Percentiles rank a stretch among this genome's conserved stretches.
phyloP scores from a whole-genome alignment of 2,113 vertebrate genomes.

The Oenanthe melanoleuca region DNA sequence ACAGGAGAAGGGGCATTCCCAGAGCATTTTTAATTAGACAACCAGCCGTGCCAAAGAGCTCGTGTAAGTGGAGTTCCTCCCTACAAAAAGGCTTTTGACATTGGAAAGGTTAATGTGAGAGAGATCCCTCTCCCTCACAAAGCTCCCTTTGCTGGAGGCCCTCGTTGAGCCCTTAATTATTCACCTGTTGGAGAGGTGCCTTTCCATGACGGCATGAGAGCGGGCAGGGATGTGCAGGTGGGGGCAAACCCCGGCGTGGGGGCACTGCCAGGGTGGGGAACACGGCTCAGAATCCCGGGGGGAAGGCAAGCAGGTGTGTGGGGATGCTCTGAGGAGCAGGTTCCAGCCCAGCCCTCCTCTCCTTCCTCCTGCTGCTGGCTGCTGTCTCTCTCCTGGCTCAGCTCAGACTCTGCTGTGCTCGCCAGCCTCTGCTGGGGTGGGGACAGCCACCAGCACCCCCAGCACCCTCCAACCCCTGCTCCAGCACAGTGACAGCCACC shows the following conservation, averaged over 20 bases:
- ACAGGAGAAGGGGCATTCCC: background rate
- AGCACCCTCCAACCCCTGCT: background rate
- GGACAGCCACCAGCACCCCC: background rate
- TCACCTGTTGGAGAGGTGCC: constrained; percentile 63
- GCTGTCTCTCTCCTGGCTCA: background rate
- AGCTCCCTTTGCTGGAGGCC: constrained; percentile 46
- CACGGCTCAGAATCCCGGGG: background rate
- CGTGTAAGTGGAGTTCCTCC: background rate
- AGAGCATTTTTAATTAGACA: background rate
- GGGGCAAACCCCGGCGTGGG: fast-evolving
- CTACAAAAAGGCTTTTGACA: constrained; percentile 55
- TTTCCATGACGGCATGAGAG: constrained; percentile 11
- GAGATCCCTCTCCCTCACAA: constrained; percentile 42
- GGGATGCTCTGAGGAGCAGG: background rate
- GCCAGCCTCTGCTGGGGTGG: background rate
- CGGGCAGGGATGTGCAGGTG: background rate
- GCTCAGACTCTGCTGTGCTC: background rate
- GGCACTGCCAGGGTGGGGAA: background rate
- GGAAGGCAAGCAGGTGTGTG: background rate
- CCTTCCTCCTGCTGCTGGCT: background rate
- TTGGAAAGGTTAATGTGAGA: constrained; percentile 62
- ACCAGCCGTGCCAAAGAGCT: background rate
- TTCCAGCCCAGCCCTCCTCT: background rate
- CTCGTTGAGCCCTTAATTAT: constrained; percentile 51
- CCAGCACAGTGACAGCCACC: background rate